phyloP scores from a whole-genome alignment of 2,888 invertebrate species.

The Cinara cedri region DNA sequence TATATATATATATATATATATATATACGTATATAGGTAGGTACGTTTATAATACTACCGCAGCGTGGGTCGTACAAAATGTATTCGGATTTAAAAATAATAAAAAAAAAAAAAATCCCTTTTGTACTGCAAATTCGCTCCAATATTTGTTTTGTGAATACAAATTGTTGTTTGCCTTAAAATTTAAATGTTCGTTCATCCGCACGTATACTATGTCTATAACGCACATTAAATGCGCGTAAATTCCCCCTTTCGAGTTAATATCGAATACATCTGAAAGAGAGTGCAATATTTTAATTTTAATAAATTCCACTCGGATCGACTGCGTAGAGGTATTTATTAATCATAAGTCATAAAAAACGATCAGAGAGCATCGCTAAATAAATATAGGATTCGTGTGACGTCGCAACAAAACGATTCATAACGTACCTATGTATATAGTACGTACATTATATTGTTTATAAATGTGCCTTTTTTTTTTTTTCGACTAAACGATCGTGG shows the following conservation, averaged over 20 bases:
- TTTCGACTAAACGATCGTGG: too few relatives aligned
- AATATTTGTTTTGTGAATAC: neutral
- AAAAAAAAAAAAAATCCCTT: neutral
- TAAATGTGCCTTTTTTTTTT: too few relatives aligned
- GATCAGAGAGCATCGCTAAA: neutral
- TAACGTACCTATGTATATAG: too few relatives aligned
- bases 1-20: too few relatives aligned
- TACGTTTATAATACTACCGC: too few relatives aligned
- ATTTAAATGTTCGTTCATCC: neutral
- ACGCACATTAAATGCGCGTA: neutral
- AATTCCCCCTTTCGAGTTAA: neutral
- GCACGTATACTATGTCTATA: neutral
- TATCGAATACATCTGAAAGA: neutral
- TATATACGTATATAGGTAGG: too few relatives aligned
- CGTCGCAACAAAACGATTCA: too few relatives aligned
- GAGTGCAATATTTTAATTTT: neutral
- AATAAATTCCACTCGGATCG: neutral
- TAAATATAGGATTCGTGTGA: too few relatives aligned
- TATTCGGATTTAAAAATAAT: too few relatives aligned
- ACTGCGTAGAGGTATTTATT: neutral
- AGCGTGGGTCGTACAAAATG: too few relatives aligned
- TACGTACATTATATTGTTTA: too few relatives aligned
- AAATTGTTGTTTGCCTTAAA: neutral
- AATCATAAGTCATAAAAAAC: neutral
- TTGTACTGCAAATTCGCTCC: neutral